Percentiles rank a stretch among this genome's conserved stretches.
Conservation (phyloP, 2,797 vertebrate species). For the Danionella dracula region DNA sequence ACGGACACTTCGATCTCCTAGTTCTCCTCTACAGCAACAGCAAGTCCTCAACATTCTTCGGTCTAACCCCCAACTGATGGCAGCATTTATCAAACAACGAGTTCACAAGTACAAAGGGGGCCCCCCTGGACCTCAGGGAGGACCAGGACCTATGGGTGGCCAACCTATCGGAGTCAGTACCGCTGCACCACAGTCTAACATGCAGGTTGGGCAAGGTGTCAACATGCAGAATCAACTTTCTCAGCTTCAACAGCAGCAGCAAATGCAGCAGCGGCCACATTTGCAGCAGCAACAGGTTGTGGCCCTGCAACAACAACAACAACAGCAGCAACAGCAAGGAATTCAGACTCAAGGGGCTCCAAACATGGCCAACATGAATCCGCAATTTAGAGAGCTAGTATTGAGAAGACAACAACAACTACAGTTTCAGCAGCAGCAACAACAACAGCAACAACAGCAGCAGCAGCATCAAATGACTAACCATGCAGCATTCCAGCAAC, state of each 20-base stretch:
- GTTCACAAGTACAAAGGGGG: constrained; percentile 82
- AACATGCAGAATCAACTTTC: constrained; percentile 63
- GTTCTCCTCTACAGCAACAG: constrained; percentile 92
- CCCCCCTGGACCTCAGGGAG: constrained; percentile 57
- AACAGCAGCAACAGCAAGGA: constrained; percentile 56
- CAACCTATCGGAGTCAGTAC: constrained; percentile 58
- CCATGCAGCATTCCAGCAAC: constrained; percentile 86
- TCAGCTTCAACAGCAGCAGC: constrained; percentile 57
- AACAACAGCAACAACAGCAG: constrained; percentile 73
- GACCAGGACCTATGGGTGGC: constrained; percentile 59
- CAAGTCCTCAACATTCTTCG: constrained; percentile 95
- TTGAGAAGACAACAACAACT: constrained; percentile 75
- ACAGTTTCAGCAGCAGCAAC: constrained; percentile 76
- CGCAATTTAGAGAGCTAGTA: constrained; percentile 86
- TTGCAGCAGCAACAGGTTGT: constrained; percentile 52
- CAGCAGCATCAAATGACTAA: constrained; percentile 81
- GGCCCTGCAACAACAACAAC: constrained; percentile 38
- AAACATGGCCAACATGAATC: constrained; percentile 80
- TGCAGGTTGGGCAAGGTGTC: constrained; percentile 81
- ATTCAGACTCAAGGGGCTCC: constrained; percentile 80
- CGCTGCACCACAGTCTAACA: constrained; percentile 65
- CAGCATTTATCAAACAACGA: constrained; percentile 93
- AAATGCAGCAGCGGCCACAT: constrained; percentile 42
- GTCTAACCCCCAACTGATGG: constrained; percentile 91
- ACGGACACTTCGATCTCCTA: constrained; percentile 89